Percentiles rank a stretch among this genome's conserved stretches.
phyloP scores from a whole-genome alignment of 1,140 invertebrate genomes.

The Heliothis subflexa region DNA sequence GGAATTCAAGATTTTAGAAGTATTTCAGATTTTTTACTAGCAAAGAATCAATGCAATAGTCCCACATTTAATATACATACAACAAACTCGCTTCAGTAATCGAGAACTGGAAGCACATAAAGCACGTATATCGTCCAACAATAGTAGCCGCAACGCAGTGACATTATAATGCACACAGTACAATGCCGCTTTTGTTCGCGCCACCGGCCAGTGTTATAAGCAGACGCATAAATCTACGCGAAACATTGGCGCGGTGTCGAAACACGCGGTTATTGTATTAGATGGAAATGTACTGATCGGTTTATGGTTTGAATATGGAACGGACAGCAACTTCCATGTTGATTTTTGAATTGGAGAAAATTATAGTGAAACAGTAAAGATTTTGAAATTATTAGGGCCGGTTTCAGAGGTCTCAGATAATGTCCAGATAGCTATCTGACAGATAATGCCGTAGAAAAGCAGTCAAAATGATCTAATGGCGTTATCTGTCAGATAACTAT shows the following conservation, averaged over 20 bases:
- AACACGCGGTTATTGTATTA: slow-evolving; percentile 12
- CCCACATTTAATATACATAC: neutral
- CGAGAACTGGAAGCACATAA: neutral
- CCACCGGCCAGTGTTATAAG: slow-evolving; percentile 45
- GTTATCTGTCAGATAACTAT: too few relatives aligned
- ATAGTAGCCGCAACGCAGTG: slow-evolving; percentile 41
- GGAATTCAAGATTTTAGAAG: too few relatives aligned
- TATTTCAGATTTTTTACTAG: too few relatives aligned
- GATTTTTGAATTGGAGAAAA: too few relatives aligned
- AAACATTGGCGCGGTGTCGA: slow-evolving; percentile 36
- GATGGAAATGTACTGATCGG: neutral
- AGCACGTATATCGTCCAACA: slow-evolving; percentile 8
- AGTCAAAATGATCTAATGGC: too few relatives aligned
- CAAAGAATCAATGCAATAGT: neutral
- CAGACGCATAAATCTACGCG: slow-evolving; percentile 46
- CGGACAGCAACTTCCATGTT: neutral
- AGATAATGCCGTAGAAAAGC: too few relatives aligned
- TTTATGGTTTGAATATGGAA: neutral
- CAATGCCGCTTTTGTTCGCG: slow-evolving; percentile 41
- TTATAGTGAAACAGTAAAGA: too few relatives aligned
- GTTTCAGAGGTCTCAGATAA: too few relatives aligned
- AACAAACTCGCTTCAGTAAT: slow-evolving; percentile 1
- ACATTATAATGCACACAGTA: slow-evolving; percentile 41
- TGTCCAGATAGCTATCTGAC: too few relatives aligned
- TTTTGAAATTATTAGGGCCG: too few relatives aligned